Conservation (phyloP, 2,888 invertebrate genomes). For the Strigamia transsilvanica region DNA sequence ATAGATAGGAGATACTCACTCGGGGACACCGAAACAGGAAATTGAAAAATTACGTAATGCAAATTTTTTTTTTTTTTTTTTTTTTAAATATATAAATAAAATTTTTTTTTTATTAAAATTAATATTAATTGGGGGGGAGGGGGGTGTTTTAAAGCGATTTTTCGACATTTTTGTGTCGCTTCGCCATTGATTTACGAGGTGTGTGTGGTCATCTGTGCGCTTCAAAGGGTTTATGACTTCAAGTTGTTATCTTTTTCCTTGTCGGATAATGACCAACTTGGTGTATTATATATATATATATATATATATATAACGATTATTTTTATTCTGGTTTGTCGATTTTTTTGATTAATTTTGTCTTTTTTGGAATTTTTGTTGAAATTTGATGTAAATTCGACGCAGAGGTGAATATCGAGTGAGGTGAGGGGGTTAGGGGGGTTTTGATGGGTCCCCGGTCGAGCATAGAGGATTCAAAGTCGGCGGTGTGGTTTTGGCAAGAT, state of each 20-base stretch:
- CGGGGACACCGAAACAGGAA: background rate
- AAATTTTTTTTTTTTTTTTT: background rate
- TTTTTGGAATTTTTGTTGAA: too few species aligned
- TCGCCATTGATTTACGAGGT: background rate
- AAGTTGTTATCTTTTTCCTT: background rate
- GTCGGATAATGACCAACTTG: background rate
- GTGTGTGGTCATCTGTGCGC: background rate
- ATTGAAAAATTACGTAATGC: background rate
- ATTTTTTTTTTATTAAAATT: background rate
- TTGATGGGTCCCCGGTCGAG: background rate
- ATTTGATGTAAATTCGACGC: background rate
- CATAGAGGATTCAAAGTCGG: background rate
- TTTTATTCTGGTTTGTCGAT: too few species aligned
- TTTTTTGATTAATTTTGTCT: too few species aligned
- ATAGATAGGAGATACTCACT: background rate
- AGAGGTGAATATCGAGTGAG: background rate
- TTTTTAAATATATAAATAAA: too few species aligned
- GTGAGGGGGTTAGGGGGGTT: background rate
- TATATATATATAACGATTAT: too few species aligned
- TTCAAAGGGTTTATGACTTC: background rate
- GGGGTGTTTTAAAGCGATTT: background rate
- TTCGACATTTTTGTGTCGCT: background rate
- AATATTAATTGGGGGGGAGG: background rate
- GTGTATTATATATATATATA: too few species aligned
- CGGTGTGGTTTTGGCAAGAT: background rate